A percentile compares a stretch with the other conserved stretches of the same genome.
These are phyloP conservation scores for Cyclina sinensis DNA, from an alignment of 1,140 invertebrate genomes.

Conservation along the genomic window DNA sequence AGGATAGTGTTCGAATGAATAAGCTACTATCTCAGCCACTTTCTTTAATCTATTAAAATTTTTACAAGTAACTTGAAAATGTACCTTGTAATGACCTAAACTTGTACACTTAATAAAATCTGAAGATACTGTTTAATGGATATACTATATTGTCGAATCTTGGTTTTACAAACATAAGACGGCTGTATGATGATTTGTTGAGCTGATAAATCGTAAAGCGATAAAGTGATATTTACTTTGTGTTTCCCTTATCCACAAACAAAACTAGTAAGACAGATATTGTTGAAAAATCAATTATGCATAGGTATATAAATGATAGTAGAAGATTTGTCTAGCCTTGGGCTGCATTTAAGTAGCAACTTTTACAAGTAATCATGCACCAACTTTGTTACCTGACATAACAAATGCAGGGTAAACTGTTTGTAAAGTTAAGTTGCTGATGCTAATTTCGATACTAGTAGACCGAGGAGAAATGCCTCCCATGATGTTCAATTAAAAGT, in stretches of 20 bases:
- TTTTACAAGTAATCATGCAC: conserved; percentile 3
- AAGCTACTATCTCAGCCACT: background rate
- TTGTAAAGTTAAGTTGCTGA: background rate
- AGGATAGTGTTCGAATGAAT: conserved; percentile 19
- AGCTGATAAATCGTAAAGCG: conserved; percentile 60
- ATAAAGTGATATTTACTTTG: conserved; percentile 65
- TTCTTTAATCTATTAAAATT: background rate
- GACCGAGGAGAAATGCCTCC: background rate
- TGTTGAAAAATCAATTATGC: conserved; percentile 65
- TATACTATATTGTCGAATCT: conserved; percentile 25
- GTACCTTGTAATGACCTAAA: conserved; percentile 36
- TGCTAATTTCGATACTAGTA: conserved; percentile 7
- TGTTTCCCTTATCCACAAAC: conserved; percentile 56
- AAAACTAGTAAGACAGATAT: conserved; percentile 49
- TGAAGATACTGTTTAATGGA: conserved; percentile 46
- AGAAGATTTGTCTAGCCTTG: background rate
- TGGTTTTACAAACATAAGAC: conserved; percentile 22
- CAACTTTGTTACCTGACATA: conserved; percentile 18
- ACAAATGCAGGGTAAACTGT: background rate
- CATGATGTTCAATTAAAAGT: background rate
- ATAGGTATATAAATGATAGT: conserved; percentile 40
- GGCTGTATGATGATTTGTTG: conserved; percentile 54
- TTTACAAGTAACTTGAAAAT: conserved; percentile 37
- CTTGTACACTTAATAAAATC: conserved; percentile 45
- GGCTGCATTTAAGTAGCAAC: conserved; percentile 1